A percentile compares a stretch with the other conserved stretches of the same genome.
These are phyloP conservation scores for Pogonocichla stellata DNA, from an alignment of 2,113 vertebrate genomes.

Conservation along the genomic window DNA sequence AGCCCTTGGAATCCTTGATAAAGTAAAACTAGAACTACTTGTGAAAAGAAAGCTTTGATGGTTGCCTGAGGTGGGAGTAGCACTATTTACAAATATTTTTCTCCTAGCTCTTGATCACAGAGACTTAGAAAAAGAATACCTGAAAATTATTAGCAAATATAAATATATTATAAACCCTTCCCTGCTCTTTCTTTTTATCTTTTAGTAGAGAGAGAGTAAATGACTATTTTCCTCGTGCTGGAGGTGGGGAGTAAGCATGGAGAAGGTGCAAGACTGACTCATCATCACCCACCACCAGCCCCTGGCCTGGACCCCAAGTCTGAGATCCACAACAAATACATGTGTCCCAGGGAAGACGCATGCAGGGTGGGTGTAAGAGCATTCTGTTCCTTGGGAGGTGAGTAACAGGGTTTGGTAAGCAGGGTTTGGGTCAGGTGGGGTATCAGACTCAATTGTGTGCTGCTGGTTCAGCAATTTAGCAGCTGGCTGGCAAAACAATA, in stretches of 20 bases:
- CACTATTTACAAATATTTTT: not conserved
- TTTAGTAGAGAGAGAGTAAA: not conserved
- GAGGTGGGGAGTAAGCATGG: not conserved
- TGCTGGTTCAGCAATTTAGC: not conserved
- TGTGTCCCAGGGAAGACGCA: not conserved
- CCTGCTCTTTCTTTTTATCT: not conserved
- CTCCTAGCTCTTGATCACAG: not conserved
- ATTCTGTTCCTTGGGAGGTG: not conserved
- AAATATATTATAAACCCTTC: not conserved
- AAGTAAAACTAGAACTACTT: not conserved
- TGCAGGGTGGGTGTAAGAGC: not conserved
- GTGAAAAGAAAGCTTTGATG: not conserved
- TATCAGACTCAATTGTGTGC: not conserved
- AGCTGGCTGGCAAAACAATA: not conserved
- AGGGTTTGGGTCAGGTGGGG: not conserved
- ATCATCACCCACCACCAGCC: not conserved
- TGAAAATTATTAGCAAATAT: not conserved
- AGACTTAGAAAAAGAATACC: not conserved
- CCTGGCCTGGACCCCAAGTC: fast-evolving
- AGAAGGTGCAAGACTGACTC: not conserved
- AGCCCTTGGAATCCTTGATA: not conserved
- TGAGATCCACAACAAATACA: not conserved
- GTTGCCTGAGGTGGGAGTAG: not conserved
- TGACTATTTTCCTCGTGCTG: not conserved
- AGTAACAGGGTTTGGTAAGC: not conserved